These are phyloP conservation scores for Pungitius pungitius DNA, from an alignment of 2,113 vertebrate species.

Conservation along the genomic window DNA sequence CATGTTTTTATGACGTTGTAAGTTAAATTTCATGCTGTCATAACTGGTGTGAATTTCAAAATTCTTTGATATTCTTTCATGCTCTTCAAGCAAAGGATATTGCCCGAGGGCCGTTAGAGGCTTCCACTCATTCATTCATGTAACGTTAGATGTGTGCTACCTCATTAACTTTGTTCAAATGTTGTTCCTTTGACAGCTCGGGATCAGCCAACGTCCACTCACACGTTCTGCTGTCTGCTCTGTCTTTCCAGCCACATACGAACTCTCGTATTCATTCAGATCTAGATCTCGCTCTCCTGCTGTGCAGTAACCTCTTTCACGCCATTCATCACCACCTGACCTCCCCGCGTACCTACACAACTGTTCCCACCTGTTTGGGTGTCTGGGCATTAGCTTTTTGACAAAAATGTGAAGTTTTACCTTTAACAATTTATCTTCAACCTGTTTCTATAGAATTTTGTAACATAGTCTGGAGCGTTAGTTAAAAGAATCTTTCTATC, in stretches of 20 bases:
- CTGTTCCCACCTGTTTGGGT: background rate
- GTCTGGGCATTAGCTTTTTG: background rate
- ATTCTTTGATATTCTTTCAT: background rate
- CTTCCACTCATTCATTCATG: background rate
- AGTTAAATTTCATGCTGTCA: background rate
- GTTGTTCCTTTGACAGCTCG: conserved; percentile 2
- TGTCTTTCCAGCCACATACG: background rate
- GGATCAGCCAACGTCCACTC: background rate
- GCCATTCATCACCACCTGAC: background rate
- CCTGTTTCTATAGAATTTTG: background rate
- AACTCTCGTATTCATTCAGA: background rate
- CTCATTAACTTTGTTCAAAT: conserved; percentile 1
- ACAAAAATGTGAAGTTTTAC: background rate
- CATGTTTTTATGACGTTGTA: background rate
- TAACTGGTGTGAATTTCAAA: background rate
- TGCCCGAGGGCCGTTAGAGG: background rate
- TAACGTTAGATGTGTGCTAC: conserved; percentile 11
- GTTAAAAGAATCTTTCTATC: too few species aligned
- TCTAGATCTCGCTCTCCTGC: background rate
- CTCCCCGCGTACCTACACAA: background rate
- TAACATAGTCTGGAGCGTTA: background rate
- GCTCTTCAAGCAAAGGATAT: background rate
- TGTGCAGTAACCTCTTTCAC: background rate
- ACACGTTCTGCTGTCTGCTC: background rate
- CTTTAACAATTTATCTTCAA: background rate